These are phyloP conservation scores for Crepidodera aurea DNA, from an alignment of 2,888 invertebrate species.

Conservation along the genomic window DNA sequence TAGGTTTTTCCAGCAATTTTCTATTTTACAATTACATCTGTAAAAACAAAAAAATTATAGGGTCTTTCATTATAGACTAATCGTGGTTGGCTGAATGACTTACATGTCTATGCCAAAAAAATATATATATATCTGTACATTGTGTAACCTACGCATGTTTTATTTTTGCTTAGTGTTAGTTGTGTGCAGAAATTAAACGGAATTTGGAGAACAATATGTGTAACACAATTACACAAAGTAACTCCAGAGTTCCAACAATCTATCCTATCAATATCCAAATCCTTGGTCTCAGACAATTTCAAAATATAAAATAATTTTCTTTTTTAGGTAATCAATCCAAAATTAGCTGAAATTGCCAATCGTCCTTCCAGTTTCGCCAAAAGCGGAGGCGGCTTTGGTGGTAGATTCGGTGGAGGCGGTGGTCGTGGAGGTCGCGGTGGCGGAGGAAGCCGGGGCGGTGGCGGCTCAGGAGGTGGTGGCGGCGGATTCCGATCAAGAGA, in stretches of 20 bases:
- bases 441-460: slow-evolving; percentile 39
- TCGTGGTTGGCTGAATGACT: too few species aligned
- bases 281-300: too few species aligned
- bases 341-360: slow-evolving; percentile 81
- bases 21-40: too few species aligned
- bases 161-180: too few species aligned
- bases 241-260: slow-evolving; percentile 17
- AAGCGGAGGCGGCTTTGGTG: slow-evolving; percentile 60
- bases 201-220: slow-evolving; percentile 20
- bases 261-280: too few species aligned
- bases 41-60: too few species aligned
- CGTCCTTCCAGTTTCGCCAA: slow-evolving; percentile 67
- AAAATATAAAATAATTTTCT: too few species aligned
- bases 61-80: too few species aligned
- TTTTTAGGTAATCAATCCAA: slow-evolving; percentile 82
- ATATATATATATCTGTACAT: too few species aligned
- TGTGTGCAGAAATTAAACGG: background rate
- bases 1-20: slow-evolving; percentile 59
- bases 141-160: too few species aligned
- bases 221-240: slow-evolving; percentile 19
- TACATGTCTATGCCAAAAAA: too few species aligned
- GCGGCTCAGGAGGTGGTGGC: slow-evolving; percentile 61
- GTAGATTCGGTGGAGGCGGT: slow-evolving; percentile 60
- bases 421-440: slow-evolving; percentile 41
- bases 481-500: slow-evolving; percentile 37